These are phyloP conservation scores for Drosophila paranaensis DNA, from an alignment of 2,888 invertebrate genomes.

Conservation along the genomic window DNA sequence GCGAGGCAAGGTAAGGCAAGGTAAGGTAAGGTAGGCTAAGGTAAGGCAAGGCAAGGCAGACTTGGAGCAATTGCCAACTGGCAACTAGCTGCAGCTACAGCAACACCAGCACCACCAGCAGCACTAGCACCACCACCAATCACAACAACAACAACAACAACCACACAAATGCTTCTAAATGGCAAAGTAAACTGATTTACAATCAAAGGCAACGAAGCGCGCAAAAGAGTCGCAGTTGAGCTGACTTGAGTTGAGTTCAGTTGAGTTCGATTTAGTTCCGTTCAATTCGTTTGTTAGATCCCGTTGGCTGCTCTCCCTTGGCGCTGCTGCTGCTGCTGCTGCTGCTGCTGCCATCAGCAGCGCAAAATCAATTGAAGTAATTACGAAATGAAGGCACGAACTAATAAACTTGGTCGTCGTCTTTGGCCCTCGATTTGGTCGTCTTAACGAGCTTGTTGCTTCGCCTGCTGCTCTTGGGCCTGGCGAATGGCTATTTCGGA, in stretches of 20 bases:
- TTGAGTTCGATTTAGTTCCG: conserved; percentile 61
- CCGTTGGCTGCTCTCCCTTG: conserved; percentile 50
- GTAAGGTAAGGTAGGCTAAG: not conserved
- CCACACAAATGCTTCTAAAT: conserved; percentile 77
- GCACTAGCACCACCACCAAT: conserved; percentile 13
- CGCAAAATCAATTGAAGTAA: conserved; percentile 84
- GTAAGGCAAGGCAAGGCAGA: conserved; percentile 22
- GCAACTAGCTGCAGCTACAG: conserved; percentile 23
- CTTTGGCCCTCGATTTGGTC: conserved; percentile 66
- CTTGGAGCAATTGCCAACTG: conserved; percentile 50
- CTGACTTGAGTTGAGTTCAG: conserved; percentile 53
- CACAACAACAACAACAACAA: conserved; percentile 22
- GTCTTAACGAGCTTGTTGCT: conserved; percentile 74
- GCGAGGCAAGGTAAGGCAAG: conserved; percentile 36
- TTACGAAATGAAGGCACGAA: conserved; percentile 84
- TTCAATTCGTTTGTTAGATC: conserved; percentile 65
- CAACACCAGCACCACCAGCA: conserved; percentile 15
- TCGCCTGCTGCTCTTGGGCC: conserved; percentile 30
- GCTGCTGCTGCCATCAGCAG: conserved; percentile 75
- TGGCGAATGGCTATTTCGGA: conserved; percentile 55
- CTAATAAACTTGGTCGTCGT: conserved; percentile 83
- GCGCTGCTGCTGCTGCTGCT: conserved; percentile 45
- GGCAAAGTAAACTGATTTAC: conserved; percentile 81
- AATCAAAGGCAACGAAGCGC: conserved; percentile 81
- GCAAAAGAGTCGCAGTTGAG: conserved; percentile 69